Evolutionary conservation across 2,797 vertebrate species (phyloP).

Genomic region (Alcedo atthis): DNA sequence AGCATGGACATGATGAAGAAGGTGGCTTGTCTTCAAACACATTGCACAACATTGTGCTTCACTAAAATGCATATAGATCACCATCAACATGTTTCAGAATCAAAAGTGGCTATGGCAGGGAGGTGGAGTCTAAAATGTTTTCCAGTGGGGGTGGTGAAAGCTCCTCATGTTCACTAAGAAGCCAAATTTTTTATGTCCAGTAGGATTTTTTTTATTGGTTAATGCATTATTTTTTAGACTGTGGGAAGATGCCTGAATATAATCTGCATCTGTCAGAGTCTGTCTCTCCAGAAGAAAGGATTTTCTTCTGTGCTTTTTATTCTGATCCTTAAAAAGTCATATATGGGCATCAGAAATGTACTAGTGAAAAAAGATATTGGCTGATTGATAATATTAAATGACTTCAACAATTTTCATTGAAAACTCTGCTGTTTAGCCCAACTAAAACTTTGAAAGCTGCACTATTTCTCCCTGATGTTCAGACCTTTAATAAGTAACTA

Average conservation of each 20-base stretch:
- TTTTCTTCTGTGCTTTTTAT: neutral
- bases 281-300: neutral
- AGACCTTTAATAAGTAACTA: neutral
- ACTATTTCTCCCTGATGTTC: neutral
- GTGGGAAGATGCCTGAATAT: neutral
- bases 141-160: rapidly evolving
- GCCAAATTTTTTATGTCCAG: neutral
- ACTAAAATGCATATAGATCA: neutral
- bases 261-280: neutral
- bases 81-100: neutral
- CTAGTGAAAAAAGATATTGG: neutral
- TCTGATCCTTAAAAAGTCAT: neutral
- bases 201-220: neutral
- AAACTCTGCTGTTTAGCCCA: neutral
- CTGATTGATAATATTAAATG: neutral
- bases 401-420: neutral
- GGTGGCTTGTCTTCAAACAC: neutral
- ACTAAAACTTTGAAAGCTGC: neutral
- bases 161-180: neutral
- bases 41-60: neutral
- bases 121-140: neutral
- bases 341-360: neutral
- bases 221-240: neutral
- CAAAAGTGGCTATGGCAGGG: neutral
- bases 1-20: rapidly evolving